Base-by-base conservation (phyloP, 2,797 vertebrate genomes). In the Aulostomus chinensis region DNA sequence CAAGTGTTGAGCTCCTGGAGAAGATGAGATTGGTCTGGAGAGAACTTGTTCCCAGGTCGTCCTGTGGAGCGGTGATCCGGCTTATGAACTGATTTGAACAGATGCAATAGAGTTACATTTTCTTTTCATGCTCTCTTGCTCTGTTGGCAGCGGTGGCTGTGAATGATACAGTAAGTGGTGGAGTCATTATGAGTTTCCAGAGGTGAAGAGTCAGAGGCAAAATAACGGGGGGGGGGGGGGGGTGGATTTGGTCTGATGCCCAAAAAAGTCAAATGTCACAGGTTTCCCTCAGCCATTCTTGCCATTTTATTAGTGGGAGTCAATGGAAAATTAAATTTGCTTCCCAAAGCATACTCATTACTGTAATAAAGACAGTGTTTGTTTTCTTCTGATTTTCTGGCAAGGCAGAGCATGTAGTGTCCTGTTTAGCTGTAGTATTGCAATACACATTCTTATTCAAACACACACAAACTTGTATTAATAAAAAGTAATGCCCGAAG, bases 191-290 rank as follows among this genome's bases (percentile, higher is more conserved):
- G 13, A 45, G 38, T 67, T 68, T 68, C 20, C 47, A 53, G 51
- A 50, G 57, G 55, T 70, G 2, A 57, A 31, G 25, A 47, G 41
- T 70, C 49, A 57, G 10, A 12, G 58, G 45, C 77, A 14, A 41
- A n/a, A 18, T 30, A 52, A 15, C 45, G 58, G 35, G 13, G 13
- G 32, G 14, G 20, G 20, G 9, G 21, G 17, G 56, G 25, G 14
- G 37, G 46, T 40, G n/a, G 7, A 56, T 69, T 65, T 54, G 21
- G 42, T 65, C 18, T 16, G 9, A 29, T 29, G 28, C 60, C 72
- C 77, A 81, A 65, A 32, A 68, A 67, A 76, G 73, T 78, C 59
- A 78, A 86, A 85, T 86, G 85, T 87, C 84, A 76, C 37, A 83
- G 70, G 56, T 75, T 87, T 87, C 84, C 82, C 79, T 79, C 24